Conservation (phyloP, 2,113 vertebrate genomes). For the Gopherus evgoodei region DNA sequence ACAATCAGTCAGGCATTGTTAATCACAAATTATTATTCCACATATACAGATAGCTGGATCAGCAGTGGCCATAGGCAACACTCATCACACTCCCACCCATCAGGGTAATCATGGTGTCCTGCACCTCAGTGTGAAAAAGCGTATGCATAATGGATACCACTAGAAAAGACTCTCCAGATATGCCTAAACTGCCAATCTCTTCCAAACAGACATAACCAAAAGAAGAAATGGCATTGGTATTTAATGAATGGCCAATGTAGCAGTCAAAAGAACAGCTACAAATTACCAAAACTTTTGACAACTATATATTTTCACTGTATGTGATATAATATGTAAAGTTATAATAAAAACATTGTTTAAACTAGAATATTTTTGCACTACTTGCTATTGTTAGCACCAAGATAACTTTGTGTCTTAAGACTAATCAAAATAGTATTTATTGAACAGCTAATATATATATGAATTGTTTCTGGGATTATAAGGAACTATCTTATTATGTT, state of each 20-base stretch:
- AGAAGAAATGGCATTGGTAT: neutral
- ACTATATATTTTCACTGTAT: accelerated
- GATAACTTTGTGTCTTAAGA: neutral
- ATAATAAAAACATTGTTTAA: neutral
- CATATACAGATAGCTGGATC: neutral
- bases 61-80: neutral
- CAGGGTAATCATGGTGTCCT: accelerated
- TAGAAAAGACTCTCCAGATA: neutral
- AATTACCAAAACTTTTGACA: neutral
- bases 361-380: neutral
- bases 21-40: neutral
- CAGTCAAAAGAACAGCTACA: neutral
- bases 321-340: neutral
- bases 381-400: neutral
- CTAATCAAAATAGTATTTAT: neutral
- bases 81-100: neutral
- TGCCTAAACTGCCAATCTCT: neutral
- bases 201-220: neutral
- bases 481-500: neutral
- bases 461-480: neutral
- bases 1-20: neutral
- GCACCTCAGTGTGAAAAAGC: neutral
- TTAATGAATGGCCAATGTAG: neutral
- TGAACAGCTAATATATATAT: neutral
- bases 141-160: neutral